phyloP scores from a whole-genome alignment of 2,888 invertebrate genomes.

The Tethea ocularis region DNA sequence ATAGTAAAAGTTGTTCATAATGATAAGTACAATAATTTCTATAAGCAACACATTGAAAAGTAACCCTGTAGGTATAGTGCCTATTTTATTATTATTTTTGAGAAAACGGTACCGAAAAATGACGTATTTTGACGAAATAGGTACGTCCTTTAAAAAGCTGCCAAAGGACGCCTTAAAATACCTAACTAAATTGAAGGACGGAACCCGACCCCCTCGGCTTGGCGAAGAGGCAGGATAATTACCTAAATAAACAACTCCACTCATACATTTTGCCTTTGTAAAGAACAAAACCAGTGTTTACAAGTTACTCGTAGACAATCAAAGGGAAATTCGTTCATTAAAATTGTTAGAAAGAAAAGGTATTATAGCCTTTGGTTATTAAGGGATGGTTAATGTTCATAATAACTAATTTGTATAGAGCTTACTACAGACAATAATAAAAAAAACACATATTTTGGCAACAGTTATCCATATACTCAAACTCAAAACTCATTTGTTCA shows the following conservation, averaged over 20 bases:
- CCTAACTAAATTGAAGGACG: conserved; percentile 26
- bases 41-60: no score
- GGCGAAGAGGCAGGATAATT: conserved; percentile 23
- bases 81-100: no score
- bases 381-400: neutral
- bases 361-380: neutral
- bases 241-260: conserved; percentile 30
- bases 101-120: no score
- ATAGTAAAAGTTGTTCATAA: no score
- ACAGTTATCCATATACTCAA: no score
- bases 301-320: conserved; percentile 29
- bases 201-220: conserved; percentile 22
- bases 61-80: no score
- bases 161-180: conserved; percentile 23
- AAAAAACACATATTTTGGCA: no score
- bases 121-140: no score
- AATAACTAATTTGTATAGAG: neutral
- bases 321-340: conserved; percentile 21
- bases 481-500: no score
- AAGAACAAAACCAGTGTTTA: conserved; percentile 20
- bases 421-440: neutral
- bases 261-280: conserved; percentile 26
- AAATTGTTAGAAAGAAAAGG: conserved; percentile 18
- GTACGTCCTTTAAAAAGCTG: conserved; percentile 13
- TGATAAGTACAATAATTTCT: no score